A percentile compares a stretch with the other conserved stretches of the same genome.
These are phyloP conservation scores for Choloepus hoffmanni DNA, from an alignment of 2,113 vertebrate genomes.

Conservation along the genomic window DNA sequence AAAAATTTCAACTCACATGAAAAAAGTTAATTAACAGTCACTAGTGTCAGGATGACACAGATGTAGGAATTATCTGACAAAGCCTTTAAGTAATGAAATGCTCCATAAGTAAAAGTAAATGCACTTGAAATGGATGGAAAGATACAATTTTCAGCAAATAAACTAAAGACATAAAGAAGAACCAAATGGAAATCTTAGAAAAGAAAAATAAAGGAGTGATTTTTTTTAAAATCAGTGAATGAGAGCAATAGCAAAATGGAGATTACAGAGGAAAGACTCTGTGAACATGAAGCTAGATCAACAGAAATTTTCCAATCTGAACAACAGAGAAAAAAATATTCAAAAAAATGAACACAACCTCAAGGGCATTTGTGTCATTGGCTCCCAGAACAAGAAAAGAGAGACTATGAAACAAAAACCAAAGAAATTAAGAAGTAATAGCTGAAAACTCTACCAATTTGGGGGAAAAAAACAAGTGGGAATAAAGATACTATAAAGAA, in stretches of 20 bases:
- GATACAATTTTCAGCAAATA: background rate
- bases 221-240: background rate
- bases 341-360: background rate
- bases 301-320: background rate
- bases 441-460: background rate
- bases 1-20: background rate
- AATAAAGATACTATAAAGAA: background rate
- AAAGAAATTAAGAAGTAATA: background rate
- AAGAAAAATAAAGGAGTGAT: background rate
- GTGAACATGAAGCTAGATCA: background rate
- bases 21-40: background rate
- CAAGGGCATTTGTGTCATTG: background rate
- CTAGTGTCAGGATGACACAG: background rate
- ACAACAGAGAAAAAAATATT: background rate
- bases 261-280: background rate
- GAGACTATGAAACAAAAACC: background rate
- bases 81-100: background rate
- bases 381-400: background rate
- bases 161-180: background rate
- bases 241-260: background rate
- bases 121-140: background rate
- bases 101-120: background rate
- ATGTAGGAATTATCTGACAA: background rate
- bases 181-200: background rate
- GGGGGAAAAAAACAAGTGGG: background rate